Evolutionary conservation across 2,797 vertebrate species (phyloP).

Genomic region (Poecilia velifera): DNA sequence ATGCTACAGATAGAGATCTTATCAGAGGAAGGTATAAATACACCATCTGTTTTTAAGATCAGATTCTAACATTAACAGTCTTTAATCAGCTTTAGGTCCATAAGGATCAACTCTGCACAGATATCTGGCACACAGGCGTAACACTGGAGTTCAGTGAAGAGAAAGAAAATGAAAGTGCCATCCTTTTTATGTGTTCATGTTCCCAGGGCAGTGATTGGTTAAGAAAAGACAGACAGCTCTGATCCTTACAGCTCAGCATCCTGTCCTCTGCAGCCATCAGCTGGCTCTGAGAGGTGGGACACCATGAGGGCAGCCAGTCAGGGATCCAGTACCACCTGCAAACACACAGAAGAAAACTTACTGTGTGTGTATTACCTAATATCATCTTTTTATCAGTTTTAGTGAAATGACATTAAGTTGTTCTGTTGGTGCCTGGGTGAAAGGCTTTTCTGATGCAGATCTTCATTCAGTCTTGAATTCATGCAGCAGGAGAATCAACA

Average conservation of each 20-base stretch:
- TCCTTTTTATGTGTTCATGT: neutral
- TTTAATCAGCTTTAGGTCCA: neutral
- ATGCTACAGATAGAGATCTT: no score
- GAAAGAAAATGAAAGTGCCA: neutral
- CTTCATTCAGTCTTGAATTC: neutral
- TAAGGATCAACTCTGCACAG: no score
- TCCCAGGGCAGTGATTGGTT: neutral
- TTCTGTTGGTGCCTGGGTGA: neutral
- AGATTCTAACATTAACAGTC: neutral
- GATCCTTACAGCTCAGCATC: constrained; percentile 90
- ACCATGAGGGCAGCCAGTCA: constrained; percentile 94
- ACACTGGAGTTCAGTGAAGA: neutral
- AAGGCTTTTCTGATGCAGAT: neutral
- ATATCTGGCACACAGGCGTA: neutral
- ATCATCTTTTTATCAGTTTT: neutral
- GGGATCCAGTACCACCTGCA: constrained; percentile 91
- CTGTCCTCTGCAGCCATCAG: constrained; percentile 90
- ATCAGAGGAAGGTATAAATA: neutral
- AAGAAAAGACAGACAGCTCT: neutral
- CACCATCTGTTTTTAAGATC: neutral
- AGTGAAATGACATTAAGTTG: neutral
- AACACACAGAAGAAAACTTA: constrained; percentile 10
- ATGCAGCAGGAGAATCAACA: neutral
- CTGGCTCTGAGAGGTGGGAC: constrained; percentile 88
- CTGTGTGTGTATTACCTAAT: neutral